Conservation (phyloP, 2,113 vertebrate species). For the Vireo altiloquus region DNA sequence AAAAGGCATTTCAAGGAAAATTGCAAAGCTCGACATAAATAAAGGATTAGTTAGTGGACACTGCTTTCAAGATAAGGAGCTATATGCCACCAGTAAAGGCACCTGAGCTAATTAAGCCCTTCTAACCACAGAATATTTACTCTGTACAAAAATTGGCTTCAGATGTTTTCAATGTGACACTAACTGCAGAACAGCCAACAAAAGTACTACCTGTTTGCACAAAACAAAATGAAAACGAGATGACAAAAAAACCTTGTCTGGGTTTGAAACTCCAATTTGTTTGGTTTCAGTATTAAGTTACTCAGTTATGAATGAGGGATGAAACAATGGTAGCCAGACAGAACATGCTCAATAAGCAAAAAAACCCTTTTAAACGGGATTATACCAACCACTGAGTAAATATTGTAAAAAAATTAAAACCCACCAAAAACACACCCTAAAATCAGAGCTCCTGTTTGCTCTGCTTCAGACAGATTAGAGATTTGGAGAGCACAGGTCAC, state of each 20-base stretch:
- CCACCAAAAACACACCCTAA: neutral
- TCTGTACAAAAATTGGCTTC: slow-evolving; percentile 17
- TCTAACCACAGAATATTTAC: slow-evolving; percentile 48
- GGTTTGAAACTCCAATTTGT: slow-evolving; percentile 6
- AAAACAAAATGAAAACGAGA: neutral
- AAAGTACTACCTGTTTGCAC: slow-evolving; percentile 21
- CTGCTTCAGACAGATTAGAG: neutral
- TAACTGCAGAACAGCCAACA: slow-evolving; percentile 4
- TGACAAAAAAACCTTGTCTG: neutral
- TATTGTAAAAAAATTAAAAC: neutral
- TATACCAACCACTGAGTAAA: slow-evolving; percentile 18
- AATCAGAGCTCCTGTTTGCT: neutral
- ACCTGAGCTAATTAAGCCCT: slow-evolving; percentile 49
- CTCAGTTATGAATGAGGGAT: slow-evolving; percentile 1
- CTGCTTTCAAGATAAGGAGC: slow-evolving; percentile 34
- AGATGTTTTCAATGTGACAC: neutral
- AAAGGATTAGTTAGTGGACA: slow-evolving; percentile 51
- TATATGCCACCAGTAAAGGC: neutral
- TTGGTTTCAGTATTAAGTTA: slow-evolving; percentile 27
- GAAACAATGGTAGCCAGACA: neutral
- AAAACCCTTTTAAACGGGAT: neutral
- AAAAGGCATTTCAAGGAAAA: slow-evolving; percentile 49
- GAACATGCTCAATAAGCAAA: slow-evolving; percentile 4
- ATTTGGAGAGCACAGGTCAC: neutral
- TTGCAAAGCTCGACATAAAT: slow-evolving; percentile 50